Base-by-base conservation (phyloP, 2,113 vertebrate genomes). In the Syrrhaptes paradoxus region DNA sequence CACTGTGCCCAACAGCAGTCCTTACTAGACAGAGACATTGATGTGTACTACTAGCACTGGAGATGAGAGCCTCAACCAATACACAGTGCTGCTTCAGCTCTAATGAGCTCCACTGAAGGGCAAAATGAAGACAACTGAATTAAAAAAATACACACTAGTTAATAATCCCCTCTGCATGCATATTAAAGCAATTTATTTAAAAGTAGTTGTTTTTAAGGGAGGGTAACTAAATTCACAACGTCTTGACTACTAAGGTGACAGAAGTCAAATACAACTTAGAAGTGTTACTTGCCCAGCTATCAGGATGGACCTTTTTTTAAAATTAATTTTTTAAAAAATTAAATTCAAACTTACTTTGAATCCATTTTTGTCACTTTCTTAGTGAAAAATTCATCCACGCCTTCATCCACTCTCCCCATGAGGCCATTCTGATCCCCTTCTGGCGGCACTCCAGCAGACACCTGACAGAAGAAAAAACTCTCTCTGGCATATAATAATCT, bases 371-470 rank as follows among this genome's bases (percentile, higher is more conserved):
- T 99, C 93, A 99, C 99, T 96, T 99, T 99, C 97, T 99, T 99
- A 48, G 99, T 99, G 96, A 99, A 99, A 97, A 99, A 99, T 96
- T 99, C 99, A 89, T 99, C 99, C 41, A 99, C 99, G 3, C 99
- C 99, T 97, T 99, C 99, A 90, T 99, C 99, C 81, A 99, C 99
- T 95, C 99, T 98, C 82, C 98, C 98, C 98, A 99, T 99, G 43
- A 99, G 98, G 85, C 99, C 99, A 11, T 99, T 99, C 97, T 99
- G 99, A 73, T 99, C 99, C 20, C 99, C 99, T 22, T 99, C 99
- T 46, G 98, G 98, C 73, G 98, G 96, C 32, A 97, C 94, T 81
- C 97, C 90, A 58, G 97, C 98, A 90, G 94, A 98, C 68, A 98
- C 97, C 98, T 99, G 97, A 95, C 97, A 97, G 87, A 97, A 95